These are phyloP conservation scores for Heliothis subflexa DNA, from an alignment of 1,140 invertebrate genomes.

Conservation along the genomic window DNA sequence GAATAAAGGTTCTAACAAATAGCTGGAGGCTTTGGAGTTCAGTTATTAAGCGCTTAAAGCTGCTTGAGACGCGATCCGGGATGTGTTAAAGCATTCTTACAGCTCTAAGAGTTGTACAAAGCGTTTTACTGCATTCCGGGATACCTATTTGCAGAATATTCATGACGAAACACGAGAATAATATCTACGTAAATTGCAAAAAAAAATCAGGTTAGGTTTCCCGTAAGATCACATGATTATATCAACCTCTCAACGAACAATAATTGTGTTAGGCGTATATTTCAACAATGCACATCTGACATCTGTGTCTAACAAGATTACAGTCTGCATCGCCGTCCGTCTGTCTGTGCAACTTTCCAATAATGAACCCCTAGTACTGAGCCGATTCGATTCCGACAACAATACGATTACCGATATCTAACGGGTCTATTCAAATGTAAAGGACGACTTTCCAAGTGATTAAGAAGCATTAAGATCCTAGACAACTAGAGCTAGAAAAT, in stretches of 20 bases:
- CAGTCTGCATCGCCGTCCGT: not conserved
- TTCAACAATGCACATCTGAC: slow-evolving; percentile 18
- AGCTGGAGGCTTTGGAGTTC: not conserved
- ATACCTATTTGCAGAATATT: not conserved
- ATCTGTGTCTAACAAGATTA: slow-evolving; percentile 20
- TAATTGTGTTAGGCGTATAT: not conserved
- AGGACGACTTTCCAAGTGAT: too few species aligned
- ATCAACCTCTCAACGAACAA: too few species aligned
- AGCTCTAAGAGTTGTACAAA: not conserved
- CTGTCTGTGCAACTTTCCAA: slow-evolving; percentile 11
- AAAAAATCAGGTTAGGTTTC: too few species aligned
- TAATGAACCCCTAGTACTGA: slow-evolving; percentile 16
- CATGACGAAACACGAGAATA: not conserved
- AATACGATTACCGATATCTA: slow-evolving; percentile 12
- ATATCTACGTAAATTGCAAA: too few species aligned
- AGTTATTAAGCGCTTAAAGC: slow-evolving; percentile 22
- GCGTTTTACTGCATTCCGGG: not conserved
- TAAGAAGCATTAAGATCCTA: too few species aligned
- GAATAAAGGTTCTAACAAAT: slow-evolving; percentile 30
- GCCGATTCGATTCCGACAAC: slow-evolving; percentile 33
- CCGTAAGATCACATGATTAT: too few species aligned
- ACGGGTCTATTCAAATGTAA: not conserved
- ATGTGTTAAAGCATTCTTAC: not conserved
- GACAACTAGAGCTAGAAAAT: too few species aligned
- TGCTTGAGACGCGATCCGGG: not conserved